phyloP scores from a whole-genome alignment of 2,113 vertebrate species.

The Mesocricetus auratus region DNA sequence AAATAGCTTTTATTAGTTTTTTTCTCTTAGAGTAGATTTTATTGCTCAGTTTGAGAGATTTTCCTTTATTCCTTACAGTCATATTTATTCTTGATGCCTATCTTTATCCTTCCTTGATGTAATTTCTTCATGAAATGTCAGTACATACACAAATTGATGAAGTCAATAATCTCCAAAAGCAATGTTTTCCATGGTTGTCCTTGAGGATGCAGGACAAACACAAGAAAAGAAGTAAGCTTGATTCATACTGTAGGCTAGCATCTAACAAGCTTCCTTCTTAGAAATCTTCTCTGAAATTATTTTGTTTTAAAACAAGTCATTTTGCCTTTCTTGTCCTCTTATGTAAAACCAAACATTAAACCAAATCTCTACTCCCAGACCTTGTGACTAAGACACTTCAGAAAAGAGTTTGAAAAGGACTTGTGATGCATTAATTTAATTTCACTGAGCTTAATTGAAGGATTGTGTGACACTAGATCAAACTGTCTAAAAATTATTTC shows the following conservation, averaged over 20 bases:
- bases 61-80: neutral
- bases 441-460: neutral
- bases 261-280: neutral
- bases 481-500: neutral
- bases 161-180: neutral
- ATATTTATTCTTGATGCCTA: neutral
- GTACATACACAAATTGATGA: neutral
- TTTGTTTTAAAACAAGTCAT: slow-evolving; percentile 3
- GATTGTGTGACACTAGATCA: too few relatives aligned
- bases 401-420: neutral
- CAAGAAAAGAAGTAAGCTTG: slow-evolving; percentile 13
- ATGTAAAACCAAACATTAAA: neutral
- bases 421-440: slow-evolving; percentile 30
- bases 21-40: neutral
- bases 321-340: neutral
- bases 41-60: neutral
- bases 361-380: neutral
- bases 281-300: neutral
- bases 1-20: neutral
- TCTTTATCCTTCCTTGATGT: neutral
- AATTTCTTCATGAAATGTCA: neutral
- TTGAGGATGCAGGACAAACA: slow-evolving; percentile 15
- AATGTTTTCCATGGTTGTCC: neutral
- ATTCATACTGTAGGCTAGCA: neutral
- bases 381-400: neutral